Conservation (phyloP, 2,113 vertebrate species). For the Bagarius yarrelli region DNA sequence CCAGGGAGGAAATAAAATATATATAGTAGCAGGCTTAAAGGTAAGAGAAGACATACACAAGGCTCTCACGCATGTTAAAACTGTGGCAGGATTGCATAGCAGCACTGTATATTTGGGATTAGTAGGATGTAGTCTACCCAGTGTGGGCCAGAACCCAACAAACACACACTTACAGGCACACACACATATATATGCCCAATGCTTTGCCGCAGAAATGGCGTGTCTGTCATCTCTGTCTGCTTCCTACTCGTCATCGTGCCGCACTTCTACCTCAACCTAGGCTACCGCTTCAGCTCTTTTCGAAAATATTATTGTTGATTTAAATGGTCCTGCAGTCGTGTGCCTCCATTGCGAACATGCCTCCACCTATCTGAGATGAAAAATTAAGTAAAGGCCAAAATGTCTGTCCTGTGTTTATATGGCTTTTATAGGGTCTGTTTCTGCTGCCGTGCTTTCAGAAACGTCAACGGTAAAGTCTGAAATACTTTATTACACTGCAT, state of each 20-base stretch:
- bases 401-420: constrained; percentile 27
- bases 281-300: constrained; percentile 41
- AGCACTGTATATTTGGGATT: constrained; percentile 46
- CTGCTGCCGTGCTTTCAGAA: background rate
- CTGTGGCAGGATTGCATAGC: constrained; percentile 10
- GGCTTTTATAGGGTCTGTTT: constrained; percentile 27
- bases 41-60: background rate
- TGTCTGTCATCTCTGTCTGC: constrained; percentile 54
- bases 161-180: constrained; percentile 18
- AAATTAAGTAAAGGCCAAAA: constrained; percentile 15
- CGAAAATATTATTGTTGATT: constrained; percentile 56
- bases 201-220: constrained; percentile 47
- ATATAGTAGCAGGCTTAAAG: constrained; percentile 2
- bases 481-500: background rate
- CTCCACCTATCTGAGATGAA: constrained; percentile 17
- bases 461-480: background rate
- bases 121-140: constrained; percentile 23
- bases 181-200: constrained; percentile 6
- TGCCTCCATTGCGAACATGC: constrained; percentile 31
- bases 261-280: constrained; percentile 23
- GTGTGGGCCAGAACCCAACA: constrained; percentile 24
- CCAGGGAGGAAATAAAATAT: constrained; percentile 3
- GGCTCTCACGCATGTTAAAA: constrained; percentile 9
- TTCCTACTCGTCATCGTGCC: constrained; percentile 50
- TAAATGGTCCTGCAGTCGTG: constrained; percentile 42